Evolutionary conservation across 2,113 vertebrate species (phyloP), one percentile per base, ranked within the genome.

Genomic region (Rissa tridactyla): DNA sequence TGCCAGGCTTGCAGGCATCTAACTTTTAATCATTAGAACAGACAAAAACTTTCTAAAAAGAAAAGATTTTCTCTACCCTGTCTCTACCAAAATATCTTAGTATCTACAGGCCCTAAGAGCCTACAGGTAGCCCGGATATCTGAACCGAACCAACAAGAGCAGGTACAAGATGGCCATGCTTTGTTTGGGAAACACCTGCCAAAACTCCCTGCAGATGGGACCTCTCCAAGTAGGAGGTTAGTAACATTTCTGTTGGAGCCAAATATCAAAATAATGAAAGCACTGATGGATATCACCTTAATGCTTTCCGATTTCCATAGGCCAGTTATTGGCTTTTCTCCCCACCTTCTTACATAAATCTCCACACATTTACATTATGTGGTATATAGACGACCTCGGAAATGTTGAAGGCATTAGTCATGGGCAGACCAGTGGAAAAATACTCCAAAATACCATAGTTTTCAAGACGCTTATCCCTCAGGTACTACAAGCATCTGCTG

Each of bases 181-280:
- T 64, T 32, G 29, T 49, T 60, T 51, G 38, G 72, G 51, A 77
- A 90, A 42, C 0, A 2, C 36, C 40, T 46, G 68, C 71, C 88
- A 62, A 40, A 68, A 29, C 76, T 90, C 71, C 52, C 76, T 78
- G 54, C 0, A 0, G 60, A 71, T 11, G 20, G 42, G 42, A 75
- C 64, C 76, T 83, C 76, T 88, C 60, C 0, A 0, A 86, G 76
- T 8, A 75, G 40, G 68, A 86, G 71, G 57, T 61, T 44, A 40
- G 58, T 62, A 64, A 77, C 68, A 86, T 90, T 92, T 86, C 49
- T 66, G 22, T 49, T 66, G 44, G 42, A 86, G 72, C 38, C 91
- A 83, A 88, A 88, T 32, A 70, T 3, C 55, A 90, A 88, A 91
- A 73, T 38, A 70, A 92, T 52, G 62, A 86, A 83, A 88, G 11